phyloP scores from a whole-genome alignment of 2,797 vertebrate genomes.

The Acomys russatus region DNA sequence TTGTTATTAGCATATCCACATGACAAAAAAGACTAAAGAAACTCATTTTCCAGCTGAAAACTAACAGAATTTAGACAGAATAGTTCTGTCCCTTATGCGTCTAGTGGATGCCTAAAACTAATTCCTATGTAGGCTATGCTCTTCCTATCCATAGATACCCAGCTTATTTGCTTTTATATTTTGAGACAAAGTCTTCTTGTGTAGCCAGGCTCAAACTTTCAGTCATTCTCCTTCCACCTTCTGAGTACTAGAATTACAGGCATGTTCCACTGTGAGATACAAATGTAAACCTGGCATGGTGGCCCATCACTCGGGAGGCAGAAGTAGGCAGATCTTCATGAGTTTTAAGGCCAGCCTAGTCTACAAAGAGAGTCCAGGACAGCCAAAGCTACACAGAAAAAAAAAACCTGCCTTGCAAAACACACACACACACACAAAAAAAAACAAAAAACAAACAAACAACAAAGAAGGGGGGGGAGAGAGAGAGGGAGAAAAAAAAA shows the following conservation, averaged over 20 bases:
- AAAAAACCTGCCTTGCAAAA: too few relatives aligned
- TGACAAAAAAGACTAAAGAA: conserved; percentile 2
- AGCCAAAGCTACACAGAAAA: too few relatives aligned
- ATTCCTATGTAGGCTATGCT: neutral
- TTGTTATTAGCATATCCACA: neutral
- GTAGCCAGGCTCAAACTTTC: neutral
- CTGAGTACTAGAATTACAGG: neutral
- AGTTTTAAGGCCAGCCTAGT: too few relatives aligned
- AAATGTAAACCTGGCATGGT: neutral
- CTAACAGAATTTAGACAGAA: neutral
- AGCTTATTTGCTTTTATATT: neutral
- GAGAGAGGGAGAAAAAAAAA: too few relatives aligned
- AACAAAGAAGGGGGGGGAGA: too few relatives aligned
- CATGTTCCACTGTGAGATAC: neutral
- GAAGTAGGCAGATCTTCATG: too few relatives aligned
- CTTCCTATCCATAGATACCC: neutral
- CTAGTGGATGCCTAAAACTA: neutral
- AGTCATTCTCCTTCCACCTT: neutral
- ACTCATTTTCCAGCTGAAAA: neutral
- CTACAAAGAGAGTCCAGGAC: too few relatives aligned
- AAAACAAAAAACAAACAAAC: too few relatives aligned
- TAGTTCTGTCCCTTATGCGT: neutral
- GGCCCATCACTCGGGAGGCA: too few relatives aligned
- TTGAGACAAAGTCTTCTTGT: neutral
- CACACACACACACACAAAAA: too few relatives aligned